Evolutionary conservation across 2,888 invertebrate species (phyloP), one percentile per base, ranked within the genome.

Genomic region (Erebia ligea): DNA sequence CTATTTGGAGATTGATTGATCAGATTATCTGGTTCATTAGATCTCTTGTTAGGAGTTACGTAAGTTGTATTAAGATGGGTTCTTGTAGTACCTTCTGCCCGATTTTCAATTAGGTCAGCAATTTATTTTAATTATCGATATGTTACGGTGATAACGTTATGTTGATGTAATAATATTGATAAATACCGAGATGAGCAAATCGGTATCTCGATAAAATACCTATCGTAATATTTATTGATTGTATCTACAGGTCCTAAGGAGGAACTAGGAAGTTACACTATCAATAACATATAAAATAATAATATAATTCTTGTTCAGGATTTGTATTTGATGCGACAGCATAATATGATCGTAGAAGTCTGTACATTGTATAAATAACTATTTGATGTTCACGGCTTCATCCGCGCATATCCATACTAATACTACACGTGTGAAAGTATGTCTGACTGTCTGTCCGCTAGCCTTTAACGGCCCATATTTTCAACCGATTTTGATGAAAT

Each of bases 1-100:
- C 21, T n/a, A n/a, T n/a, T n/a, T 45, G 13, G 19, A 61, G 61
- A 61, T 61, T 61, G 61, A 61, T 61, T 61, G 45, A 45, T 61
- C 42, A 61, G 61, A 61, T 61, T 61, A 61, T 42, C 59, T 40
- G 10, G 17, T 11, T 45, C 45, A n/a, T 19, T 40, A 42, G 40
- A 59, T 61, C 61, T 61, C 8, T 8, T 45, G 45, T 61, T 61
- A 61, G 13, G 19, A 61, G 61, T 61, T 61, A 61, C 42, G 45
- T 45, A 45, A 45, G 61, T 17, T 0, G 19, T 15, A 61, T 42
- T 42, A 45, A 61, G 42, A 61, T 45, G 61, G 11, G 19, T 42
- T 45, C 11, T 61, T 61, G 61, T 61, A 1, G 19, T 54, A 54
- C n/a, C 2, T n/a, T 50, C n/a, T 50, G 50, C 50, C 15, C 19